Conservation (phyloP, 2,888 invertebrate species). For the Quadroppia sp. region DNA sequence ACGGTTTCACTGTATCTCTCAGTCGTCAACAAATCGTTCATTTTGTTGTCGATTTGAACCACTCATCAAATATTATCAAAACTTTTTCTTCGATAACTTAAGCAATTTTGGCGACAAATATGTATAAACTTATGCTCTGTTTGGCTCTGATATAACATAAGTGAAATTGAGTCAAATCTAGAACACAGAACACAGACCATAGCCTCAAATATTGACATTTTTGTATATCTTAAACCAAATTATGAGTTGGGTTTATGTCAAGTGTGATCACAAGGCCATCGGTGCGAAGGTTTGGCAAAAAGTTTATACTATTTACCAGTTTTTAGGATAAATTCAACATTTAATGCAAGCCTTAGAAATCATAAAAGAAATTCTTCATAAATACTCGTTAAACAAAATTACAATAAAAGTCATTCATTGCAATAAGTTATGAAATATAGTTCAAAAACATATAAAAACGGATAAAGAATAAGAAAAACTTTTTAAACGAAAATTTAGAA, state of each 20-base stretch:
- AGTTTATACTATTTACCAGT: neutral
- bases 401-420: too few species aligned
- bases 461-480: too few species aligned
- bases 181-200: constrained; percentile 37
- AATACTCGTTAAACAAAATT: too few species aligned
- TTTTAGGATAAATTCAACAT: constrained; percentile 4
- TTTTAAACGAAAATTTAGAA: neutral
- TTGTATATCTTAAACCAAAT: constrained; percentile 29
- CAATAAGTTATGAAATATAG: too few species aligned
- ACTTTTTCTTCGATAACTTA: neutral
- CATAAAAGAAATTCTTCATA: neutral
- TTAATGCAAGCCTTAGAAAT: neutral
- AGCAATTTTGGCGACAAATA: constrained; percentile 10
- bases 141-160: neutral
- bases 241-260: neutral
- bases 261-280: constrained; percentile 30
- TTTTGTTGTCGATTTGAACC: constrained; percentile 9
- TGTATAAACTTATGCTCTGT: neutral
- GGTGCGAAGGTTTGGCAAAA: constrained; percentile 13
- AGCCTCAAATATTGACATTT: constrained; percentile 32
- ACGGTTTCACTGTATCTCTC: neutral
- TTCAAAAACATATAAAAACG: neutral
- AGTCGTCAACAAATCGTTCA: neutral
- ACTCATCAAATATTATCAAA: constrained; percentile 28
- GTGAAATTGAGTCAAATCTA: constrained; percentile 18